Base-by-base conservation (phyloP, 2,113 vertebrate species). In the Sebastes schlegelii region DNA sequence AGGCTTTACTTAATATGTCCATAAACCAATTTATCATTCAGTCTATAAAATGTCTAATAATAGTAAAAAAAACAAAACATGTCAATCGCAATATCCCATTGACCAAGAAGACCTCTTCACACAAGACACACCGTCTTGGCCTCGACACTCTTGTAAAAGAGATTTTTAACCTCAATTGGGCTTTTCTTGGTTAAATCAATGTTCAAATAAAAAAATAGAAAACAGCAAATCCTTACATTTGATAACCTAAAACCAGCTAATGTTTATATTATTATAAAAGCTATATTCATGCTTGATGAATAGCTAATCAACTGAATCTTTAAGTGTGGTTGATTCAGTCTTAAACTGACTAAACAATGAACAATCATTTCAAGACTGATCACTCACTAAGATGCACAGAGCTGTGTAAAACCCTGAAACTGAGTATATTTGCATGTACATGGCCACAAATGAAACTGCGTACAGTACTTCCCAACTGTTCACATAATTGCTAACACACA, bases 391-490 rank as follows among this genome's bases (percentile, higher is more conserved):
- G 10, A 57, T 23, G 16, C 57, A 55, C 9, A 55, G 13, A 26
- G 14, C 10, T 80, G 11, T 11, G 17, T 42, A n/a, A 17, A 17
- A 19, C 0, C 6, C 4, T 46, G 2, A 49, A 21, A 62, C 21
- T 40, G 9, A 21, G 9, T 21, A 10, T 21, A 10, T 51, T 13
- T 43, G 8, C 17, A 19, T 80, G 49, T 49, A 10, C 45, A 61
- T 12, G 2, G 17, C 23, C n/a, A 73, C 77, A 76, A 71, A 46
- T 66, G 23, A 68, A 68, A 42, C 66, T 55, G 23, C 2, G 7
- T 52, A 81, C 17, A 71, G 19, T 80, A 21, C 5, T 46, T 64
- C 17, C 19, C 23, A 9, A 80, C 19, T 73, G n/a, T 43, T 85
- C 64, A 74, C 62, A 52, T 43, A 77, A 71, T 48, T 76, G 42